A percentile compares a stretch with the other conserved stretches of the same genome.
Evolutionary conservation across 2,113 vertebrate genomes (phyloP).

Genomic region (Gavialis gangeticus): DNA sequence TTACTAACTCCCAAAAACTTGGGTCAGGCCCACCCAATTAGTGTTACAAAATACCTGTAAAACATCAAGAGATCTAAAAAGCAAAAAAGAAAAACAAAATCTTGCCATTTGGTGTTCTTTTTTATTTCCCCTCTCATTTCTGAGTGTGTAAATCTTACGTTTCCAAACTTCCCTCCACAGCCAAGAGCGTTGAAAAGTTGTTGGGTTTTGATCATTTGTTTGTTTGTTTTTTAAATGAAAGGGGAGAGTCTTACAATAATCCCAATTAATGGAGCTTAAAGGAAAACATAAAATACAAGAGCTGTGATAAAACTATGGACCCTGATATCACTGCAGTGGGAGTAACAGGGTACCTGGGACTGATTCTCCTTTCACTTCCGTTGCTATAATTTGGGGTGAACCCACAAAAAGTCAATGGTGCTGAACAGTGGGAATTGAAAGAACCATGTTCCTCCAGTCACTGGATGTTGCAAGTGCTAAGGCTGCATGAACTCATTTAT

Average conservation of each 20-base stretch:
- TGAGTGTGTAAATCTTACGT: not conserved
- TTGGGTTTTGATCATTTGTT: slow-evolving; percentile 7
- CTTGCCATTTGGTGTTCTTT: not conserved
- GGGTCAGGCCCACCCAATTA: slow-evolving; percentile 15
- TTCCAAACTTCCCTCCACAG: slow-evolving; percentile 31
- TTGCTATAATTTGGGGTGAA: not conserved
- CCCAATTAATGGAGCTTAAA: not conserved
- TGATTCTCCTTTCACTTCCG: not conserved
- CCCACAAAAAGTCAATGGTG: not conserved
- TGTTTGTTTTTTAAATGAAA: not conserved
- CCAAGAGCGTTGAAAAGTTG: slow-evolving; percentile 20
- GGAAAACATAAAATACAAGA: not conserved
- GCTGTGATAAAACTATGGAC: not conserved
- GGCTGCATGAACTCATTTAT: not conserved
- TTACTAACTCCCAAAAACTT: slow-evolving; percentile 47
- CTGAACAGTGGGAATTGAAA: not conserved
- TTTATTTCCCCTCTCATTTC: not conserved
- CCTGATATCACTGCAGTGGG: not conserved
- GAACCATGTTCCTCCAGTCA: not conserved
- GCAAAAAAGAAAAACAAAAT: not conserved
- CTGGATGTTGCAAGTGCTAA: not conserved
- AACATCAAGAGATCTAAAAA: not conserved
- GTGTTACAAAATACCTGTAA: too few species aligned
- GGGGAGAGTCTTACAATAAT: not conserved
- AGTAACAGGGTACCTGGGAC: not conserved